Conservation (phyloP, 2,113 vertebrate species). For the Nesoenas mayeri region DNA sequence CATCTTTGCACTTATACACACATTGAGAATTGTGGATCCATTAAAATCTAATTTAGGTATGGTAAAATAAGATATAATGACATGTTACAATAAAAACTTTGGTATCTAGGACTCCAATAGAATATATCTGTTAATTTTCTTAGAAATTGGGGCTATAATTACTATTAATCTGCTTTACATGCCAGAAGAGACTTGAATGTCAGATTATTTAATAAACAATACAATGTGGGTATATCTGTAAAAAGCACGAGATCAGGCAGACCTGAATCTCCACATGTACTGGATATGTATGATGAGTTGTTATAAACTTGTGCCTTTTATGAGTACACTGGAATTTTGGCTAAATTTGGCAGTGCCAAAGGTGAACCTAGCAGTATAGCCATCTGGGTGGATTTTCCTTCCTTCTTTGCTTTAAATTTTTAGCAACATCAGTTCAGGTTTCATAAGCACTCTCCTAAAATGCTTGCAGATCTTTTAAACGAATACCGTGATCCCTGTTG, state of each 20-base stretch:
- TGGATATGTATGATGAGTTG: background rate
- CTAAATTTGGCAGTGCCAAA: conserved; percentile 9
- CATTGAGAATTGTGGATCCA: conserved; percentile 1
- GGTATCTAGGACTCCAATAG: background rate
- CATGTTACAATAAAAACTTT: conserved; percentile 27
- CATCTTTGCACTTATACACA: conserved; percentile 47
- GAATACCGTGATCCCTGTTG: conserved; percentile 18
- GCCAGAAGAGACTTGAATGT: background rate
- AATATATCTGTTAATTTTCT: background rate
- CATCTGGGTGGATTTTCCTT: conserved; percentile 22
- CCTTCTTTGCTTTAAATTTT: conserved; percentile 7
- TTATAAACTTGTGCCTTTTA: background rate
- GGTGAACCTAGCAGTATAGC: background rate
- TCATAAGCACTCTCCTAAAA: background rate
- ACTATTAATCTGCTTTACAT: background rate
- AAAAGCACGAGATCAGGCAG: background rate
- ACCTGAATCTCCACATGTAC: background rate
- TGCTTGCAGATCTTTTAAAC: background rate
- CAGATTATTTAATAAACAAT: background rate
- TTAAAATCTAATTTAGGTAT: conserved; percentile 63
- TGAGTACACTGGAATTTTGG: background rate
- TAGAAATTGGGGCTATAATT: background rate
- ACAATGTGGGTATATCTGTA: background rate
- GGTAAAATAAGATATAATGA: conserved; percentile 37
- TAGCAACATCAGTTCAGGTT: background rate